Percentiles rank a stretch among this genome's conserved stretches.
Evolutionary conservation across 2,113 vertebrate species (phyloP).

Genomic region (Anarrhichthys ocellatus): DNA sequence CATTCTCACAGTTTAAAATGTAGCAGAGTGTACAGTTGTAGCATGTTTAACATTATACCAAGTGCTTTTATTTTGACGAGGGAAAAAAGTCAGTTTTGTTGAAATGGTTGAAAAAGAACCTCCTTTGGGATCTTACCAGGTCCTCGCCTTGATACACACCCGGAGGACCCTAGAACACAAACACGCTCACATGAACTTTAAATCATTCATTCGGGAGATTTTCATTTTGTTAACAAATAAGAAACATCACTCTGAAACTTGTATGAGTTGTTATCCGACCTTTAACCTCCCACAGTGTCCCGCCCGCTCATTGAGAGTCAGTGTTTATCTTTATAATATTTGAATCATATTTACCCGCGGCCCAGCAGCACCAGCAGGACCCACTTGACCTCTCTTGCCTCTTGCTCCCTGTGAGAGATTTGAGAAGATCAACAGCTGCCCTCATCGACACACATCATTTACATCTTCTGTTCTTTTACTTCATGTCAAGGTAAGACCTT

Average conservation of each 20-base stretch:
- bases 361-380: constrained; percentile 88
- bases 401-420: constrained; percentile 85
- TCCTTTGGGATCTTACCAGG: constrained; percentile 72
- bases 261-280: background rate
- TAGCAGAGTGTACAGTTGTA: background rate
- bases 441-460: background rate
- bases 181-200: background rate
- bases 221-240: background rate
- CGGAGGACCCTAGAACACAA: constrained; percentile 73
- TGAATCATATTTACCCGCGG: constrained; percentile 84
- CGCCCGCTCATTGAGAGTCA: too few relatives aligned
- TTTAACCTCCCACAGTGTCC: too few relatives aligned
- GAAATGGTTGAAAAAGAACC: background rate
- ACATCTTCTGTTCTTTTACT: background rate
- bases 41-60: background rate
- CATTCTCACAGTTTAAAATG: background rate
- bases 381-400: constrained; percentile 88
- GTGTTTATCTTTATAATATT: background rate
- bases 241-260: background rate
- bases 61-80: background rate
- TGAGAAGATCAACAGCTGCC: too few relatives aligned
- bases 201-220: too few relatives aligned
- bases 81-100: background rate
- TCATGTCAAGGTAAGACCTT: background rate
- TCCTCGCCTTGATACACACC: constrained; percentile 81